phyloP scores from a whole-genome alignment of 2,797 vertebrate species.

The Emydoidea blandingii region DNA sequence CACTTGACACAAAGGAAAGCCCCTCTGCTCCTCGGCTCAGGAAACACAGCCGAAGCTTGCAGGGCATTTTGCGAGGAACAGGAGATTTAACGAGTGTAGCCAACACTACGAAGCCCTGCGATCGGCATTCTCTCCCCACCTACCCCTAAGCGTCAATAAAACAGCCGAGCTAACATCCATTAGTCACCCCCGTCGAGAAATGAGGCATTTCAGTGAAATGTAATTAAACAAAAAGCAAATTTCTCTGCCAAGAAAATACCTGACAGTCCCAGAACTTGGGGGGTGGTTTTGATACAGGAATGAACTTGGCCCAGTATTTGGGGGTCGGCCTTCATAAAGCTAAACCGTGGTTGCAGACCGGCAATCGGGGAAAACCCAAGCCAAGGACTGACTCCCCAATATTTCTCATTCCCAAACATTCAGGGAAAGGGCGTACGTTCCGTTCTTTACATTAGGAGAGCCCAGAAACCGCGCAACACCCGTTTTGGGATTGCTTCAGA shows the following conservation, averaged over 20 bases:
- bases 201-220: conserved; percentile 63
- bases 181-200: conserved; percentile 7
- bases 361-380: neutral
- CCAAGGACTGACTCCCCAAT: neutral
- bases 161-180: conserved; percentile 33
- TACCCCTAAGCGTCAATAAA: conserved; percentile 56
- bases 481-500: neutral
- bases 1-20: conserved; percentile 67
- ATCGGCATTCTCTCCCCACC: neutral
- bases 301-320: neutral
- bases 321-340: neutral
- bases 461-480: neutral
- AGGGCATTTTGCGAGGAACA: neutral
- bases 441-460: neutral
- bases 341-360: neutral
- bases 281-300: neutral
- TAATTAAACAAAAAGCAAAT: conserved; percentile 71
- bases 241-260: conserved; percentile 67
- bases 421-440: neutral
- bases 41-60: fast-evolving
- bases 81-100: conserved; percentile 33
- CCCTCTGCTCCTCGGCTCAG: conserved; percentile 2
- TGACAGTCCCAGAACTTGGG: conserved; percentile 36
- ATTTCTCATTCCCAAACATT: neutral
- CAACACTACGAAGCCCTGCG: neutral